These are phyloP conservation scores for Heterodera carotae DNA, from an alignment of 1,140 invertebrate species.

Conservation along the genomic window DNA sequence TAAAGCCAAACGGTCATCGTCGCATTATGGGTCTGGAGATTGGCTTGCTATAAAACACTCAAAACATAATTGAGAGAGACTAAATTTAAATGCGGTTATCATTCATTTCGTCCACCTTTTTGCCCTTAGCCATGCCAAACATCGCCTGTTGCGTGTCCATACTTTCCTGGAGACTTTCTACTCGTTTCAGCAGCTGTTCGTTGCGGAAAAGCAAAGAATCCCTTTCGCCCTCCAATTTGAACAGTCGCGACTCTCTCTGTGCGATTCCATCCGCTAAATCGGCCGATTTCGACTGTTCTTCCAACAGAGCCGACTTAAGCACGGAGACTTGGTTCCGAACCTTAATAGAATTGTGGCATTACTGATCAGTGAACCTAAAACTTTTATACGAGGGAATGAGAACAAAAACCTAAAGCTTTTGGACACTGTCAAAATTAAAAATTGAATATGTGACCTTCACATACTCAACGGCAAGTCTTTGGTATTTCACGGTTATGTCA, in stretches of 20 bases:
- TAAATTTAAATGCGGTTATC: no score
- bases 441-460: no score
- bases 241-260: slow-evolving; percentile 39
- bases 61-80: no score
- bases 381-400: no score
- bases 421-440: no score
- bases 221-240: slow-evolving; percentile 51
- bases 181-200: slow-evolving; percentile 54
- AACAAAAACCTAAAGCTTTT: no score
- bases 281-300: slow-evolving; percentile 41
- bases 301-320: slow-evolving; percentile 44
- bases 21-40: neutral
- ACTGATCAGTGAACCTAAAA: no score
- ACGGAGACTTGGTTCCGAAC: slow-evolving; percentile 45
- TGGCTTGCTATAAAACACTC: neutral
- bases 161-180: slow-evolving; percentile 48
- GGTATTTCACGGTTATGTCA: slow-evolving; percentile 50
- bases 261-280: slow-evolving; percentile 28
- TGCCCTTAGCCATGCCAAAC: slow-evolving; percentile 40
- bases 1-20: neutral
- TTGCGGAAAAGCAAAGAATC: slow-evolving; percentile 54
- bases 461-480: slow-evolving; percentile 45
- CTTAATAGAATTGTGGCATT: no score
- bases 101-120: slow-evolving; percentile 37
- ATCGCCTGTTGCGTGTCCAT: slow-evolving; percentile 41